Evolutionary conservation across 2,113 vertebrate species (phyloP), one percentile per base, ranked within the genome.

Genomic region (Phylloscopus trochilus): DNA sequence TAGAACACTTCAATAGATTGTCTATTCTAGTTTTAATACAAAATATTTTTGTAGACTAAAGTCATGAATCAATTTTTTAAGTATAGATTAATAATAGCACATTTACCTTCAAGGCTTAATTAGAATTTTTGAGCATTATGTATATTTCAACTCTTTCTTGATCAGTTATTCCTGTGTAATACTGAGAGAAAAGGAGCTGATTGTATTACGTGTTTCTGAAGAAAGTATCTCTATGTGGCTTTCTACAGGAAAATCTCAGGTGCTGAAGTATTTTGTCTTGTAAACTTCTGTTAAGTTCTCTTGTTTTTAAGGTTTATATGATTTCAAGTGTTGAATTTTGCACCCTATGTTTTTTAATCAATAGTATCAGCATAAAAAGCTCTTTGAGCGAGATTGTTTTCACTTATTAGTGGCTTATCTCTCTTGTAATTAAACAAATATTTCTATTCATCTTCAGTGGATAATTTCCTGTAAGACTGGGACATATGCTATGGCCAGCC

Each of bases 211-310:
- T 75, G 52, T 93, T 91, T 74, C 82, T 95, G 75, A 91, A 90
- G 93, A 68, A 94, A 94, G 92, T 86, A 27, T 80, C n/a, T 70
- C 47, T 83, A 1, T 78, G 67, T 58, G 46, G 18, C 81, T 93
- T 96, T 96, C 83, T 75, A 62, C 90, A 92, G 92, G 82, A 93
- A 86, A 77, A 91, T 94, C 96, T 96, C 97, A 97, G 96, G 96
- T 96, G 87, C 89, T 96, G 62, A 84, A 94, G n/a, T 96, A 81
- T 93, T 86, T 89, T 88, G 53, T 56, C 68, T 86, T 94, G 49
- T 86, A 84, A 94, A 86, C 33, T 52, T 91, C 44, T 95, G 66
- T 77, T 84, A 68, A 94, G 17, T 60, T 94, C 49, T 92, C n/a
- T 84, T 84, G 82, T 82, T 92, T 93, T 33, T 63, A 85, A 88